phyloP scores from a whole-genome alignment of 2,797 vertebrate genomes.

The Intellagama lesueurii region DNA sequence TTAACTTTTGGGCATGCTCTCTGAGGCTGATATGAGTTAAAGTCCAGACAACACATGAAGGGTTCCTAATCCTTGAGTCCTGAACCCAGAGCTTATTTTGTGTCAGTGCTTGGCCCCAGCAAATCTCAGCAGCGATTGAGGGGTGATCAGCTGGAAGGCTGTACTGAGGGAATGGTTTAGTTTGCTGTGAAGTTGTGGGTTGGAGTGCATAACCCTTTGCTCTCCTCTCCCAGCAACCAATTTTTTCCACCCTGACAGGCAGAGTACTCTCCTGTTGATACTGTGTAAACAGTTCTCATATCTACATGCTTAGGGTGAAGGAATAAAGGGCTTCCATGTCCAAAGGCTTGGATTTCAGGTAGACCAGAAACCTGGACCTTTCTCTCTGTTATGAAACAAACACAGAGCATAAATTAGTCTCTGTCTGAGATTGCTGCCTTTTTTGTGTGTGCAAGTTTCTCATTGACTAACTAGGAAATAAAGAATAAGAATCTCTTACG shows the following conservation, averaged over 20 bases:
- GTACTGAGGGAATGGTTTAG: too few species aligned
- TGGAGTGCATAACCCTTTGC: background rate
- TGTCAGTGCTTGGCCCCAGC: background rate
- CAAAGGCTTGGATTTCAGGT: background rate
- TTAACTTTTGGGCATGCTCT: background rate
- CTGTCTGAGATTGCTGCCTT: background rate
- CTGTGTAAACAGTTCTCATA: background rate
- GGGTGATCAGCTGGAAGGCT: background rate
- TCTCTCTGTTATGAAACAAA: background rate
- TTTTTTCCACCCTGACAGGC: background rate
- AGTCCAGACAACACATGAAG: background rate
- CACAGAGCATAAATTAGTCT: background rate
- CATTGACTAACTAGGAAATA: conserved; percentile 17
- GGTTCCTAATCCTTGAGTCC: background rate
- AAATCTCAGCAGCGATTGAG: background rate
- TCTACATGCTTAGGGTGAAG: background rate
- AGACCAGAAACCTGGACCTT: background rate
- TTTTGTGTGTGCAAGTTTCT: conserved; percentile 17
- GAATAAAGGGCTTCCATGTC: background rate
- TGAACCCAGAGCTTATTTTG: background rate
- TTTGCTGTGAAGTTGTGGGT: background rate
- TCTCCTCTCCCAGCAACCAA: background rate
- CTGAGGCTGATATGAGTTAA: background rate
- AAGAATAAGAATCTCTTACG: conserved; percentile 47
- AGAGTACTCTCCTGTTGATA: background rate